Evolutionary conservation across 2,888 invertebrate genomes (phyloP).

Genomic region (Thereva unica): DNA sequence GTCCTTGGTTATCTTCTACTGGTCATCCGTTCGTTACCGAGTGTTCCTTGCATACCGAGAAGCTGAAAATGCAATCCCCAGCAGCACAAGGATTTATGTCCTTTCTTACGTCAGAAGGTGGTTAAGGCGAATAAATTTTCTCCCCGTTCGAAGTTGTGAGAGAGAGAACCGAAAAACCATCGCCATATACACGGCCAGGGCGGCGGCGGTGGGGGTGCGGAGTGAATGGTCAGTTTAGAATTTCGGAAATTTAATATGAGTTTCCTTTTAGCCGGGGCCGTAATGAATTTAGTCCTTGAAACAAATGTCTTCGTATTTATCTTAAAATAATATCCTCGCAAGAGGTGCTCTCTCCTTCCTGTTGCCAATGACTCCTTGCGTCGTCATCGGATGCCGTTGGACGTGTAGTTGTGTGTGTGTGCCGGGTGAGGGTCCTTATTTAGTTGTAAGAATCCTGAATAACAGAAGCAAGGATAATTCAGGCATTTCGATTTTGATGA

Average conservation of each 20-base stretch:
- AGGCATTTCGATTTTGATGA: conserved; percentile 20
- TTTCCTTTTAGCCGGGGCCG: conserved; percentile 37
- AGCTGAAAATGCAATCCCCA: conserved; percentile 33
- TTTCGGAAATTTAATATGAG: conserved; percentile 43
- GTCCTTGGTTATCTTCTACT: conserved; percentile 13
- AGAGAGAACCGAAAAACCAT: neutral
- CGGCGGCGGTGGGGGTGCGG: conserved; percentile 4
- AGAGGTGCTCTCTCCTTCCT: conserved; percentile 3
- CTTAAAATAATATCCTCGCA: conserved; percentile 34
- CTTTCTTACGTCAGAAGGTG: conserved; percentile 42
- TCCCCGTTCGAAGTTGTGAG: neutral
- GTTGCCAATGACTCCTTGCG: neutral
- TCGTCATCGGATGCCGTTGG: neutral
- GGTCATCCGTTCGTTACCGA: conserved; percentile 7
- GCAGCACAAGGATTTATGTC: conserved; percentile 38
- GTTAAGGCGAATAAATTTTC: conserved; percentile 41
- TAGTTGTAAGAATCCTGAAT: conserved; percentile 17
- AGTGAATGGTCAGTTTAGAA: conserved; percentile 40
- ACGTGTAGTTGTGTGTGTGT: neutral
- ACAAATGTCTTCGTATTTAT: conserved; percentile 43
- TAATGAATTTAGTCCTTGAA: conserved; percentile 38
- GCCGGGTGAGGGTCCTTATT: neutral
- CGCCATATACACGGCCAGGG: too few species aligned
- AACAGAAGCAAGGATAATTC: neutral
- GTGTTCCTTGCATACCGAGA: conserved; percentile 27